A percentile compares a stretch with the other conserved stretches of the same genome.
Evolutionary conservation across 2,113 vertebrate species (phyloP).

Genomic region (Proteles cristata): DNA sequence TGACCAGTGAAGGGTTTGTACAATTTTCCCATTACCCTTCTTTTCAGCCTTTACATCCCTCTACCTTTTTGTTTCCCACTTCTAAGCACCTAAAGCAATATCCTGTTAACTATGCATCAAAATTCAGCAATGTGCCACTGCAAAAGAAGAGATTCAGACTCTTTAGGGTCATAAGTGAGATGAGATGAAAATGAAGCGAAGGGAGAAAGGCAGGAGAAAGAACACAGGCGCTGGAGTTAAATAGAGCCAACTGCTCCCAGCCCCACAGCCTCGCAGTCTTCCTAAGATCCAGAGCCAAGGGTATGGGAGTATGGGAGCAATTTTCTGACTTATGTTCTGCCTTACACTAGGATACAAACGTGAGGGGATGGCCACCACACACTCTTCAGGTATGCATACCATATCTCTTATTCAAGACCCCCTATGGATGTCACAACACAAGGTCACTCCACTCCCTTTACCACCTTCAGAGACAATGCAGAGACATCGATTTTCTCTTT

Average conservation of each 20-base stretch:
- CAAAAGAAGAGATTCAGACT: background rate
- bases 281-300: too few species aligned
- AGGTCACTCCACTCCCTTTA: background rate
- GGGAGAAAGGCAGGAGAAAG: background rate
- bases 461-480: background rate
- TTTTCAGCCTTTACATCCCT: background rate
- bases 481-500: background rate
- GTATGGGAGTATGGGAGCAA: fast-evolving
- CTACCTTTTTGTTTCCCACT: background rate
- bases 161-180: background rate
- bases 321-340: background rate
- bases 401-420: background rate
- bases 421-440: background rate
- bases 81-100: background rate
- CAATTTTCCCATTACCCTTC: background rate
- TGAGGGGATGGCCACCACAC: background rate
- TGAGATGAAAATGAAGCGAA: background rate
- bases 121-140: background rate
- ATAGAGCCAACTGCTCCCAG: fast-evolving
- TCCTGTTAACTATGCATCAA: background rate
- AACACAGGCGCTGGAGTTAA: background rate
- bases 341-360: background rate
- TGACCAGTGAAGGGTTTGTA: background rate
- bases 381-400: background rate
- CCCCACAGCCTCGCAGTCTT: background rate